Conservation (phyloP, 2,113 vertebrate genomes). For the Fulica atra region DNA sequence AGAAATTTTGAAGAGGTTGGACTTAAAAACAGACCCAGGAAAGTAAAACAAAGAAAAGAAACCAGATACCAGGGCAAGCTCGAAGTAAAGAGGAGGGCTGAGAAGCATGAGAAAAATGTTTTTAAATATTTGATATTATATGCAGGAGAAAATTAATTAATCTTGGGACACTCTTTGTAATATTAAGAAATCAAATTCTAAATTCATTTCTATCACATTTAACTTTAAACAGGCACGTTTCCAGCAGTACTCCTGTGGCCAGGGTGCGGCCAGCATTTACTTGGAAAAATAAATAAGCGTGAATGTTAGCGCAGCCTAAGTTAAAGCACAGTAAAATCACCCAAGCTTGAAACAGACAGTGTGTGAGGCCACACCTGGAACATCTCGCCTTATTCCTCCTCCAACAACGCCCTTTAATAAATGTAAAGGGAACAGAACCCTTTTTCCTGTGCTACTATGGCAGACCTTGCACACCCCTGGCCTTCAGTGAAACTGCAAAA, state of each 20-base stretch:
- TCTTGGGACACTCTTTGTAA: not conserved
- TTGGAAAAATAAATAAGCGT: not conserved
- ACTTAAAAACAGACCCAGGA: not conserved
- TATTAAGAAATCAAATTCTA: not conserved
- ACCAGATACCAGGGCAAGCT: not conserved
- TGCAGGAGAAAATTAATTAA: not conserved
- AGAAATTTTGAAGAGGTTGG: not conserved
- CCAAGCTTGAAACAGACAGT: not conserved
- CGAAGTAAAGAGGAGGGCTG: not conserved
- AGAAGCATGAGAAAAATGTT: not conserved
- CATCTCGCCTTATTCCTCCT: not conserved
- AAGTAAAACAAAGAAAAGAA: not conserved
- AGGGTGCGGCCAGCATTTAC: not conserved
- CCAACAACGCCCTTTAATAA: not conserved
- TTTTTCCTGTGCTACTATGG: not conserved
- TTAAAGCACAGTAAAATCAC: not conserved
- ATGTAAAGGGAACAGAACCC: not conserved
- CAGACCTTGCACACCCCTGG: not conserved
- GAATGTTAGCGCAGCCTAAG: not conserved
- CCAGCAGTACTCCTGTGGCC: not conserved
- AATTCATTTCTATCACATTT: not conserved
- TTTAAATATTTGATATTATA: not conserved
- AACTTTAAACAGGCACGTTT: not conserved
- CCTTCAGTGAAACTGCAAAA: not conserved
- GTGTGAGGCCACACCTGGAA: not conserved